These are phyloP conservation scores for Atractosteus spatula DNA, from an alignment of 2,113 vertebrate species.

Conservation along the genomic window DNA sequence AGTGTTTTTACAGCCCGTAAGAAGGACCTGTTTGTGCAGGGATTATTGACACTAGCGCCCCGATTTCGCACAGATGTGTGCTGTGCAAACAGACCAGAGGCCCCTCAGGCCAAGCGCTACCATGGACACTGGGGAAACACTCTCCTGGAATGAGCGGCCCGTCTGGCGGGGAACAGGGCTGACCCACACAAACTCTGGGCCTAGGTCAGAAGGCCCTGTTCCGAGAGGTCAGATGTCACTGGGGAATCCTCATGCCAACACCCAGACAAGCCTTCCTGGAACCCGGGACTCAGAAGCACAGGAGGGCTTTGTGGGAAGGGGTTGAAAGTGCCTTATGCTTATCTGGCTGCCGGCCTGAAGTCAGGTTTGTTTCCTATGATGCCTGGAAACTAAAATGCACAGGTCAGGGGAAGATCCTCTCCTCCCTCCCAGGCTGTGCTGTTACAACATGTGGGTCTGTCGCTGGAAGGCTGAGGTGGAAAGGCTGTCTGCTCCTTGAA, in stretches of 20 bases:
- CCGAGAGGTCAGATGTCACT: too few relatives aligned
- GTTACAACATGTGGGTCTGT: conserved; percentile 43
- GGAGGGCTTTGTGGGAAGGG: too few relatives aligned
- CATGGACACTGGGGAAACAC: conserved; percentile 47
- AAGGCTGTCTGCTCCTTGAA: conserved; percentile 34
- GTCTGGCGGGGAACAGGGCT: too few relatives aligned
- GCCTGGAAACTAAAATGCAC: conserved; percentile 30
- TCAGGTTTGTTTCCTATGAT: conserved; percentile 22
- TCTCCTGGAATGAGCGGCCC: background rate
- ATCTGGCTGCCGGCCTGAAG: too few relatives aligned
- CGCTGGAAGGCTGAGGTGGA: conserved; percentile 26
- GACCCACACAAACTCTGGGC: too few relatives aligned
- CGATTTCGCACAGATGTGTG: conserved; percentile 56
- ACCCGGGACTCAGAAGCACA: too few relatives aligned
- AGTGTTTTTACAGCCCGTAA: conserved; percentile 10
- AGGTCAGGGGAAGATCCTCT: conserved; percentile 13
- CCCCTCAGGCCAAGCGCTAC: conserved; percentile 38
- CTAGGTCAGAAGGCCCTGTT: too few relatives aligned
- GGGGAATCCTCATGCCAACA: too few relatives aligned
- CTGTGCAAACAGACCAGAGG: conserved; percentile 54
- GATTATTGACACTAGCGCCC: conserved; percentile 52
- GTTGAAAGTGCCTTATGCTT: too few relatives aligned
- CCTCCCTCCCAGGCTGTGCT: background rate
- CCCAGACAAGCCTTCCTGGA: too few relatives aligned
- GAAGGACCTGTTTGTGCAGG: conserved; percentile 48